Conservation (phyloP, 2,113 vertebrate genomes). For the Delphinapterus leucas region DNA sequence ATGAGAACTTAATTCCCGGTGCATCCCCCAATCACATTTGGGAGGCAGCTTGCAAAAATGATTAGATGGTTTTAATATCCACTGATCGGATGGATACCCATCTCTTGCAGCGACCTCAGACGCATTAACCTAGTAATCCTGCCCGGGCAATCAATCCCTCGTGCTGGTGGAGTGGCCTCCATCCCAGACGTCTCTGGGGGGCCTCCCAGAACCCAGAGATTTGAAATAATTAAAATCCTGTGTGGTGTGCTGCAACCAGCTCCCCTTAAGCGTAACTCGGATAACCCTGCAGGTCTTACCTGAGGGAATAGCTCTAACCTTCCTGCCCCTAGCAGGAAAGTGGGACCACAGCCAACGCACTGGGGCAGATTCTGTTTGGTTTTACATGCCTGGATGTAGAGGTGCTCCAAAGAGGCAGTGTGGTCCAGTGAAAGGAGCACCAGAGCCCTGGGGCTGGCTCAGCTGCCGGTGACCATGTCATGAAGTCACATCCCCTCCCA, state of each 20-base stretch:
- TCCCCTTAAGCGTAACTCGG: background rate
- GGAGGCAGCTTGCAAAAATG: constrained; percentile 45
- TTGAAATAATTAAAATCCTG: constrained; percentile 8
- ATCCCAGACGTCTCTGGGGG: background rate
- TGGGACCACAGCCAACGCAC: accelerated
- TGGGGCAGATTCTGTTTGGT: background rate
- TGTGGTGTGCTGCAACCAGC: background rate
- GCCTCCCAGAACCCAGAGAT: constrained; percentile 21
- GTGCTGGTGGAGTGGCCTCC: background rate
- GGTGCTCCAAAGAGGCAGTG: background rate
- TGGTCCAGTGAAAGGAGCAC: background rate
- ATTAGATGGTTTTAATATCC: constrained; percentile 61
- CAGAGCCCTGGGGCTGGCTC: background rate
- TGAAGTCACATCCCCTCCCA: background rate
- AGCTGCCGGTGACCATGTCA: accelerated
- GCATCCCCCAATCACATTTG: background rate
- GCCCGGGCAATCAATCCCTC: background rate
- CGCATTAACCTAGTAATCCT: constrained; percentile 35
- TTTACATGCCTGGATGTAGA: background rate
- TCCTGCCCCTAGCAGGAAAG: background rate
- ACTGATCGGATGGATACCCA: constrained; percentile 4
- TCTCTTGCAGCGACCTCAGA: constrained; percentile 43
- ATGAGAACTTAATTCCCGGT: constrained; percentile 28
- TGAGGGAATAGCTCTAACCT: background rate
- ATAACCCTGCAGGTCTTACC: background rate